Evolutionary conservation across 1,140 invertebrate genomes (phyloP).

Genomic region (Drosophila busckii): DNA sequence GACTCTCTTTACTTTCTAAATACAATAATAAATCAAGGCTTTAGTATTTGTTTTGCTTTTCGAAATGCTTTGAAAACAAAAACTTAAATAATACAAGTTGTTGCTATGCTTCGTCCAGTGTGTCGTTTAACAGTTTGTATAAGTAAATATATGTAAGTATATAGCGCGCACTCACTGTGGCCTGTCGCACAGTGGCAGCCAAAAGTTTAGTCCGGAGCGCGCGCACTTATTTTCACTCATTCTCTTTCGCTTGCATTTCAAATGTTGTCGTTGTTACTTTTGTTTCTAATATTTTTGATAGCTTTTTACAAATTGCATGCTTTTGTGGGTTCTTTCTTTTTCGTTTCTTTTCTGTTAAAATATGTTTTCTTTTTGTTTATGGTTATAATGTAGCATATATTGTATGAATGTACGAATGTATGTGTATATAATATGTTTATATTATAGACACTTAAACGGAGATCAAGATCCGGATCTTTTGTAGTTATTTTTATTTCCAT

Average conservation of each 20-base stretch:
- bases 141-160: conserved; percentile 54
- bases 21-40: conserved; percentile 10
- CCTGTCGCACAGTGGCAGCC: too few relatives aligned
- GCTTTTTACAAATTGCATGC: conserved; percentile 5
- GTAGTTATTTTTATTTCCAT: conserved; percentile 15
- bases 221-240: conserved; percentile 7
- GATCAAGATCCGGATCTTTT: conserved; percentile 67
- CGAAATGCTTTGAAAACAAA: conserved; percentile 12
- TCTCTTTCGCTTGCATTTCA: too few relatives aligned
- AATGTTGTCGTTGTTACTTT: not conserved
- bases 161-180: too few relatives aligned
- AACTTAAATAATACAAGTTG: conserved; percentile 23
- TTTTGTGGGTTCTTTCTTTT: conserved; percentile 7
- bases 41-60: conserved; percentile 14
- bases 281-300: conserved; percentile 2
- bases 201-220: too few relatives aligned
- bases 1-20: conserved; percentile 1
- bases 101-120: conserved; percentile 2
- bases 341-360: conserved; percentile 1
- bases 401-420: conserved; percentile 28
- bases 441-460: conserved; percentile 68
- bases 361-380: conserved; percentile 37
- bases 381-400: conserved; percentile 54
- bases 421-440: conserved; percentile 58
- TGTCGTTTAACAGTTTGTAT: conserved; percentile 59